Evolutionary conservation across 1,140 invertebrate species (phyloP).

Genomic region (Papilio polytes): DNA sequence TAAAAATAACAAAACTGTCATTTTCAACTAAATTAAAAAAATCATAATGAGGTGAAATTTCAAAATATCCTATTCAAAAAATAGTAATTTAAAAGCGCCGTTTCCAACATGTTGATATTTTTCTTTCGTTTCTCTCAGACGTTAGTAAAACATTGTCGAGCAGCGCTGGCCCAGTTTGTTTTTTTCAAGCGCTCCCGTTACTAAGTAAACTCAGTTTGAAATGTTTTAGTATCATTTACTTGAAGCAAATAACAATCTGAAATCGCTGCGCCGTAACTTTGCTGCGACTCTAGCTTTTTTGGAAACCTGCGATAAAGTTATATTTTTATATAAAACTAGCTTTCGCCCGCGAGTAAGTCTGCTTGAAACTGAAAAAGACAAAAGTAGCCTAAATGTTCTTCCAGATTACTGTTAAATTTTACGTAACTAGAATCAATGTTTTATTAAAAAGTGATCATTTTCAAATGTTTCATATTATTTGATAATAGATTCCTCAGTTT

Average conservation of each 20-base stretch:
- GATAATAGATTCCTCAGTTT: no score
- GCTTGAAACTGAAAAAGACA: no score
- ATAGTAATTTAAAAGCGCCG: conserved; percentile 21
- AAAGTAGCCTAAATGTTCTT: no score
- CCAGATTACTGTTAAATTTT: no score
- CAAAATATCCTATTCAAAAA: neutral
- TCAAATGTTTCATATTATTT: no score
- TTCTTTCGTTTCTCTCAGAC: conserved; percentile 27
- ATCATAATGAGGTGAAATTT: neutral
- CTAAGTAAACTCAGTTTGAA: conserved; percentile 11
- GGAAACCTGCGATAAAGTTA: neutral
- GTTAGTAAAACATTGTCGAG: conserved; percentile 26
- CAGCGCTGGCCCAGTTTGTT: conserved; percentile 30
- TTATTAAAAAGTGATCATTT: no score
- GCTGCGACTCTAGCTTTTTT: neutral
- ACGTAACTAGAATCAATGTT: no score
- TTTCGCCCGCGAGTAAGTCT: no score
- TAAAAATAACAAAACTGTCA: no score
- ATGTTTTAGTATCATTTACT: conserved; percentile 27
- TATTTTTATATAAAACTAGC: neutral
- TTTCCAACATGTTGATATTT: conserved; percentile 24
- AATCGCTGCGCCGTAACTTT: neutral
- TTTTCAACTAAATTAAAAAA: no score
- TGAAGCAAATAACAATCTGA: conserved; percentile 6
- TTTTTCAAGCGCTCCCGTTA: conserved; percentile 26